Base-by-base conservation (phyloP, 1,140 invertebrate genomes). In the Tigriopus japonicus region DNA sequence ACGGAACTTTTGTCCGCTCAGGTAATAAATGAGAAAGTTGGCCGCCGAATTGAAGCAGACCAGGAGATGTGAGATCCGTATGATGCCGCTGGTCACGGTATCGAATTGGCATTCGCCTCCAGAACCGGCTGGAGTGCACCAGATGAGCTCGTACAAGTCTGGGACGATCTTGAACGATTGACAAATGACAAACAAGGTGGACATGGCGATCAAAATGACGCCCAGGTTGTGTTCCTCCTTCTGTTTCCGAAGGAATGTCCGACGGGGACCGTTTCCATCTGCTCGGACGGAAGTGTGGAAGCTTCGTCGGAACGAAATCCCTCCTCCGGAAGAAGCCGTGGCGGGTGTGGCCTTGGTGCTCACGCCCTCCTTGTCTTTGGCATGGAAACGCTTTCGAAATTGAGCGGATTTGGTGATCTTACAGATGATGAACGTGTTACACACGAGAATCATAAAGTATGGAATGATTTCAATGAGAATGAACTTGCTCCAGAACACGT, bases 391-490 rank as follows among this genome's bases (percentile, higher is more conserved):
- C n/a, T 49, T 49, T 3, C 45, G 45, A 12, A 49, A 49, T 49
- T 49, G 45, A 21, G n/a, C 21, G 2, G 45, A 49, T 49, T 49
- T 15, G n/a, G 45, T 17, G n/a, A 49, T 17, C 21, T 49, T 49
- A 21, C n/a, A 17, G 45, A 21, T 21, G 21, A 49, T 49, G 45
- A 49, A 17, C n/a, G 21, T 49, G 21, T 49, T 49, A 15, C n/a
- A 17, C n/a, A 49, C 21, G 6, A 49, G 45, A 12, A 49, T 49
- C n/a, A 21, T 17, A 10, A 49, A 49, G 45, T 49, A 49, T 15
- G 45, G 45, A 49, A 49, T 49, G 45, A 49, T 49, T 49, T 49
- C 45, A 17, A 49, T 49, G n/a, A 49, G n/a, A 17, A 49, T 49
- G 45, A 49, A 49, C 10, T 49, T 49, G 21, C 45, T 49, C 45